A percentile compares a stretch with the other conserved stretches of the same genome.
phyloP scores from a whole-genome alignment of 23 tunicate genomes.

The Styela plicata region DNA sequence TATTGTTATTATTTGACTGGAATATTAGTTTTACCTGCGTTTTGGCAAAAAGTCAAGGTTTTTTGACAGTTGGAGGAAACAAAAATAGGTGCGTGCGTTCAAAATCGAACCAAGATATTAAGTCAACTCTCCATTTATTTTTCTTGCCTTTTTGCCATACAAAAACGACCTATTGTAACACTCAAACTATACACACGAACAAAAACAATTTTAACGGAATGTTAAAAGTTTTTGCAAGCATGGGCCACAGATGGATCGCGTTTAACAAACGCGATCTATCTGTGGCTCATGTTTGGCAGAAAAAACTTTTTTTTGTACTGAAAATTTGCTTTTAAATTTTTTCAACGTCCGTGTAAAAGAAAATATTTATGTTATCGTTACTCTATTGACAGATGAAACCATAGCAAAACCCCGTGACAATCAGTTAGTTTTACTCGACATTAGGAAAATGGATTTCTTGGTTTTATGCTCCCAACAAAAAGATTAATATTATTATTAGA shows the following conservation, averaged over 20 bases:
- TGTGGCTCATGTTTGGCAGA: too few species aligned
- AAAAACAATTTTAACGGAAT: not conserved
- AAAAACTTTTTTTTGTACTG: too few species aligned
- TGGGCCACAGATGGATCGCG: too few species aligned
- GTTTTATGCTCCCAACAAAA: too few species aligned
- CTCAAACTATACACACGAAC: not conserved
- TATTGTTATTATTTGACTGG: not conserved
- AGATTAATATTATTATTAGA: too few species aligned
- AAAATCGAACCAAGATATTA: not conserved
- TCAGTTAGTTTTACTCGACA: not conserved
- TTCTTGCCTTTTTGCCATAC: not conserved
- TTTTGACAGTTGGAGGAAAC: not conserved
- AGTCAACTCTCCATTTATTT: not conserved
- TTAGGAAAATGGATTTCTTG: too few species aligned
- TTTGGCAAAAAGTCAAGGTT: too few species aligned
- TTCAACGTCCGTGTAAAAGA: not conserved
- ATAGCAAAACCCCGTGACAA: not conserved
- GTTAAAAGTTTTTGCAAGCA: too few species aligned
- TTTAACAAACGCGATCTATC: too few species aligned
- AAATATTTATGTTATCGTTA: not conserved
- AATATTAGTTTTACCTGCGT: too few species aligned
- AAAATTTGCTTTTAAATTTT: not conserved
- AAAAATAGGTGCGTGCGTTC: not conserved
- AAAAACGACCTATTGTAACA: not conserved
- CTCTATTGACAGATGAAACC: not conserved